Evolutionary conservation across 2,888 invertebrate species (phyloP).

Genomic region (Branchipolynoe longqiensis): DNA sequence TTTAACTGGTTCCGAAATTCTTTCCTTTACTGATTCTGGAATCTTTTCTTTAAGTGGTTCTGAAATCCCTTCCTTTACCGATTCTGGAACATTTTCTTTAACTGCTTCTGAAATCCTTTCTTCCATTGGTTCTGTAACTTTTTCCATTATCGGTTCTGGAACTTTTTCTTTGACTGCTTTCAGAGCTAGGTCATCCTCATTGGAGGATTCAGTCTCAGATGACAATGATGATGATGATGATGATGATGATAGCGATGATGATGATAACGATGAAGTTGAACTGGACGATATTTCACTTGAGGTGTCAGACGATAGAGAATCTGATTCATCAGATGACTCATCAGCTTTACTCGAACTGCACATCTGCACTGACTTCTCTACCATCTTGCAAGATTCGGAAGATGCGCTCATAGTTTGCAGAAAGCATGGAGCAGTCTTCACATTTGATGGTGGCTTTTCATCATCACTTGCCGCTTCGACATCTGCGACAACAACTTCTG

Average conservation of each 20-base stretch:
- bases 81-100: too few relatives aligned
- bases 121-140: neutral
- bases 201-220: neutral
- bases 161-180: neutral
- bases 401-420: neutral
- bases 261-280: neutral
- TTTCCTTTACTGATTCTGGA: too few relatives aligned
- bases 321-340: neutral
- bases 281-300: neutral
- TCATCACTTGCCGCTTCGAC: conserved; percentile 3
- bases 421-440: conserved; percentile 1
- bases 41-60: too few relatives aligned
- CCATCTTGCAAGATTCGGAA: neutral
- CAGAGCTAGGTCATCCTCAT: neutral
- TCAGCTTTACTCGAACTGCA: neutral
- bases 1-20: too few relatives aligned
- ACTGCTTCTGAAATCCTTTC: neutral
- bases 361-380: neutral
- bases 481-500: conserved; percentile 45
- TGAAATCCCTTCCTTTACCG: too few relatives aligned
- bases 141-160: neutral
- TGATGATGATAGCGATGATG: neutral
- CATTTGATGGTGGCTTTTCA: neutral
- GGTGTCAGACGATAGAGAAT: neutral
- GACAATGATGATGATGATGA: neutral